A percentile compares a stretch with the other conserved stretches of the same genome.
Conservation (phyloP, 2,888 invertebrate species). For the Pterobdella sp. region DNA sequence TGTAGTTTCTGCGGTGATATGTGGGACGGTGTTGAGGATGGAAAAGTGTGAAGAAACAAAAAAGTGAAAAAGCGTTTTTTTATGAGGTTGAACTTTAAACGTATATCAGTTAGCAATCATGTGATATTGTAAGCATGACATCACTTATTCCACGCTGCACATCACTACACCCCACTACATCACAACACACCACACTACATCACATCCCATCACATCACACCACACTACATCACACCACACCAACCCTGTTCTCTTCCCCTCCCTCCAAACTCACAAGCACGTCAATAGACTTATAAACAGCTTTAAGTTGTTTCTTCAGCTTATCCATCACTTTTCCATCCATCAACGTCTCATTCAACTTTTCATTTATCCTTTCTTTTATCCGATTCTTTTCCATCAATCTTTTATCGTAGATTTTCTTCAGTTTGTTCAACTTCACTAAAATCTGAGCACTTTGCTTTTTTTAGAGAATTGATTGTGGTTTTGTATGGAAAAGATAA, state of each 20-base stretch:
- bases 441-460: constrained; percentile 20
- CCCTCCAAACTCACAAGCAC: not conserved
- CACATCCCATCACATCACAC: not conserved
- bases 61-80: too few relatives aligned
- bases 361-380: constrained; percentile 10
- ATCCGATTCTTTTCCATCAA: constrained; percentile 14
- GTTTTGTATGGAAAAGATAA: not conserved
- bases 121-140: not conserved
- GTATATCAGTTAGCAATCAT: too few relatives aligned
- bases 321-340: constrained; percentile 5
- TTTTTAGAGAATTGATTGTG: not conserved
- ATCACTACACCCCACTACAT: not conserved
- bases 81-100: too few relatives aligned
- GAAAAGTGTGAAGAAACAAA: not conserved
- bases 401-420: constrained; percentile 17
- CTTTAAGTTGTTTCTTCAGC: constrained; percentile 14
- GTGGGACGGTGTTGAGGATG: not conserved
- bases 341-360: constrained; percentile 7
- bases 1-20: not conserved
- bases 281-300: not conserved
- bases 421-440: constrained; percentile 10
- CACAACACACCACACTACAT: not conserved
- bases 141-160: not conserved
- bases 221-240: not conserved
- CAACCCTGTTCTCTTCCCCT: not conserved